phyloP scores from a whole-genome alignment of 1,140 invertebrate genomes.

The Aphis gossypii region DNA sequence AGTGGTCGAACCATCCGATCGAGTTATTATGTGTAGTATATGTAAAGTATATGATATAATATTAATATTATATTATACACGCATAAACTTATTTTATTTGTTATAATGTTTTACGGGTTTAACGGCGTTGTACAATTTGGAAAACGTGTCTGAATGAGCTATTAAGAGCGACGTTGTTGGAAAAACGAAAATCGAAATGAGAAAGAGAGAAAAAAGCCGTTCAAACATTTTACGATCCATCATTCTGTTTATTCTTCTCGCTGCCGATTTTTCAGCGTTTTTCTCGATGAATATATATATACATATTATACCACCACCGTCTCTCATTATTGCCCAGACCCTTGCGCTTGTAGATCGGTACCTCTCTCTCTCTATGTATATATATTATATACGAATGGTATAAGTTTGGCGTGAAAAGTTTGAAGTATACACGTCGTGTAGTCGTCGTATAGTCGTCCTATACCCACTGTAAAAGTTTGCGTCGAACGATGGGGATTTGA shows the following conservation, averaged over 20 bases:
- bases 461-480: constrained; percentile 31
- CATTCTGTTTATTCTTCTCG: constrained; percentile 48
- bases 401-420: constrained; percentile 53
- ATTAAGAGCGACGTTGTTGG: not conserved
- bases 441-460: constrained; percentile 17
- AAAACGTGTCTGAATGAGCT: not conserved
- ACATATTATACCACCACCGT: not conserved
- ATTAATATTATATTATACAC: not conserved
- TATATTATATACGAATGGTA: not conserved
- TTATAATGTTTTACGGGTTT: not conserved
- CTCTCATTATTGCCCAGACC: constrained; percentile 4
- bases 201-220: constrained; percentile 11
- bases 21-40: not conserved
- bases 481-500: constrained; percentile 44
- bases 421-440: constrained; percentile 41
- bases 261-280: constrained; percentile 44
- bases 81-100: not conserved
- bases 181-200: constrained; percentile 17
- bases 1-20: not conserved
- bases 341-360: not conserved
- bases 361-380: not conserved
- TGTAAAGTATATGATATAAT: not conserved
- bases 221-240: constrained; percentile 50
- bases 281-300: not conserved
- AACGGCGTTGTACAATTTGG: not conserved